Evolutionary conservation across 2,797 vertebrate species (phyloP).

Genomic region (Dromococcyx pavoninus): DNA sequence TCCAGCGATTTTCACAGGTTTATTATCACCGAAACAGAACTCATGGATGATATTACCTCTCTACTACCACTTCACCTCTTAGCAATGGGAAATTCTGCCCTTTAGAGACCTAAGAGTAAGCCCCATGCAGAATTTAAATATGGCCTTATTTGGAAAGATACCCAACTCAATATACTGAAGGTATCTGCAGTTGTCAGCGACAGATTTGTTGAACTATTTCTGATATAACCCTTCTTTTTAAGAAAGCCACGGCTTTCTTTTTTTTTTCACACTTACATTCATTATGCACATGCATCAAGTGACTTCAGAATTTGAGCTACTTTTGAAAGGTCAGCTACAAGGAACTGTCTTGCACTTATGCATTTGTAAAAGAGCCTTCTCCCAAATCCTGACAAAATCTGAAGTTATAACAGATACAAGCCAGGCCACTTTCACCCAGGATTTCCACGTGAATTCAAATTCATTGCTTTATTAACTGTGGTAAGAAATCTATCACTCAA

Average conservation of each 20-base stretch:
- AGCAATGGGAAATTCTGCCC: not conserved
- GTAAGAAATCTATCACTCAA: not conserved
- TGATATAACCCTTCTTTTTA: not conserved
- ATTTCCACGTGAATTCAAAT: not conserved
- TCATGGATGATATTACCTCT: not conserved
- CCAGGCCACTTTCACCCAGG: not conserved
- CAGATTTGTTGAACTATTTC: not conserved
- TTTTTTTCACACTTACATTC: not conserved
- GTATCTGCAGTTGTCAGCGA: not conserved
- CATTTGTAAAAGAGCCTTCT: not conserved
- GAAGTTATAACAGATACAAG: not conserved
- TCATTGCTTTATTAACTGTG: not conserved
- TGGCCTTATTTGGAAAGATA: not conserved
- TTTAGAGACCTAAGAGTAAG: not conserved
- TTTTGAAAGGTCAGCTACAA: not conserved
- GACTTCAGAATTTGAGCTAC: not conserved
- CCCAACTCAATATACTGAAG: not conserved
- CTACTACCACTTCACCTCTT: not conserved
- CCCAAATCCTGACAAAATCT: not conserved
- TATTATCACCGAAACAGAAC: not conserved
- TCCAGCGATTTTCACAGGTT: constrained; percentile 12
- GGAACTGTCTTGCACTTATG: not conserved
- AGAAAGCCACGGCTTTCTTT: not conserved
- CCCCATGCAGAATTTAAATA: not conserved
- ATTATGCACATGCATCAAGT: not conserved